A percentile compares a stretch with the other conserved stretches of the same genome.
These are phyloP conservation scores for Malurus splendens DNA, from an alignment of 2,797 vertebrate species.

Conservation along the genomic window DNA sequence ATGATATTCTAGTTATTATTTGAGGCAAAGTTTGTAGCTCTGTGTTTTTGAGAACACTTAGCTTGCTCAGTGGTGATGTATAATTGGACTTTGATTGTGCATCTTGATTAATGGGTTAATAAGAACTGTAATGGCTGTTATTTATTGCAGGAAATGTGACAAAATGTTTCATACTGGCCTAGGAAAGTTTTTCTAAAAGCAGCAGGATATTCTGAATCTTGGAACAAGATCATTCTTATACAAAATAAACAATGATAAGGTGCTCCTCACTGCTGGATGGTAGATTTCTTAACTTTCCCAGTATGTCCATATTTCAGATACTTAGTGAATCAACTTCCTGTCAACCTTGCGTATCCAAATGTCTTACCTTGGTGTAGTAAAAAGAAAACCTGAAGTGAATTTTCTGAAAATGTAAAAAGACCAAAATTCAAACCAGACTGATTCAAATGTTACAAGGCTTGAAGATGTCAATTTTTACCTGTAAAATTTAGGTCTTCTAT, in stretches of 20 bases:
- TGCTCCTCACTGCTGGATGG: neutral
- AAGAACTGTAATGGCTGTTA: neutral
- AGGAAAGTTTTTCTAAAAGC: neutral
- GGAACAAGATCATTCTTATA: neutral
- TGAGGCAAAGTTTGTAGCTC: neutral
- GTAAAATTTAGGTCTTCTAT: neutral
- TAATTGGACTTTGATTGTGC: neutral
- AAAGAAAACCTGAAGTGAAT: neutral
- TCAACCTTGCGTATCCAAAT: neutral
- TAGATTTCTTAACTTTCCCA: neutral
- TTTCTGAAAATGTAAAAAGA: neutral
- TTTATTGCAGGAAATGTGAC: neutral
- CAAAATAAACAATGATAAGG: neutral
- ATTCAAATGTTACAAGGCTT: neutral
- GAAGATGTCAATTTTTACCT: neutral
- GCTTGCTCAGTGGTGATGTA: neutral
- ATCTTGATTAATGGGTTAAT: neutral
- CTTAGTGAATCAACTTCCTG: neutral
- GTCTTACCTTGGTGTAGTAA: neutral
- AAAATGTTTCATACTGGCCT: neutral
- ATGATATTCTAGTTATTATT: neutral
- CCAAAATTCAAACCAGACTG: neutral
- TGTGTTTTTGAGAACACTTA: neutral
- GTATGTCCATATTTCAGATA: neutral
- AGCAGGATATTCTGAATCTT: neutral